Percentiles rank a stretch among this genome's conserved stretches.
These are phyloP conservation scores for Triplophysa bombifrons DNA, from an alignment of 2,797 vertebrate genomes.

Conservation along the genomic window DNA sequence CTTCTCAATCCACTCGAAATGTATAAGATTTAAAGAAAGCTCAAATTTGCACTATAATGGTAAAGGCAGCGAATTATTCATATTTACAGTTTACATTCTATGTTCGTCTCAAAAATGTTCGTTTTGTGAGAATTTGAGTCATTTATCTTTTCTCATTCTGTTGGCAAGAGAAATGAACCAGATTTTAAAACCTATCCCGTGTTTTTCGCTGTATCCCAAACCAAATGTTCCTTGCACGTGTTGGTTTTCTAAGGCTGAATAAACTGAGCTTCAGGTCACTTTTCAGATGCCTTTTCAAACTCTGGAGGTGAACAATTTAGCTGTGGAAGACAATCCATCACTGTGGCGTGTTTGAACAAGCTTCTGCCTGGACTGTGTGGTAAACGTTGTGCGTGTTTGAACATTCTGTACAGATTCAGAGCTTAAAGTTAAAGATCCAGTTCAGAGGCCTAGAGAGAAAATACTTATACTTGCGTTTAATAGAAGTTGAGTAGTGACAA, in stretches of 20 bases:
- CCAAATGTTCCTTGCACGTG: neutral
- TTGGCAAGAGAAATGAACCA: too few relatives aligned
- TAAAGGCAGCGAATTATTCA: too few relatives aligned
- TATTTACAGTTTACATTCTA: neutral
- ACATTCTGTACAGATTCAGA: conserved; percentile 33
- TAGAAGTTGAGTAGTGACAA: neutral
- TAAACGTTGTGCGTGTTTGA: conserved; percentile 3
- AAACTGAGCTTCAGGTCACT: neutral
- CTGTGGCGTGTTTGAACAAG: conserved; percentile 12
- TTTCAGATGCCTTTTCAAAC: conserved; percentile 14
- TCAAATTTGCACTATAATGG: too few relatives aligned
- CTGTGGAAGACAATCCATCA: conserved; percentile 5
- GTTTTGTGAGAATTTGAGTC: too few relatives aligned
- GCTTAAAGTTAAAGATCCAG: neutral
- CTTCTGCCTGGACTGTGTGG: conserved; percentile 9
- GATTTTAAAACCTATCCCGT: neutral
- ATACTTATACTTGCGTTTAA: neutral
- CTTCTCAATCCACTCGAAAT: neutral
- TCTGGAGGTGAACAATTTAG: conserved; percentile 2
- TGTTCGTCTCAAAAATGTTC: neutral
- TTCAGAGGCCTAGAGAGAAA: neutral
- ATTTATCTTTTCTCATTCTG: too few relatives aligned
- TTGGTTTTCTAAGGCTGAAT: conserved; percentile 3
- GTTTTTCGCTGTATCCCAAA: neutral
- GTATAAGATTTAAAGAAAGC: neutral